phyloP scores from a whole-genome alignment of 2,113 vertebrate genomes.

The Pelvicachromis taeniatus region DNA sequence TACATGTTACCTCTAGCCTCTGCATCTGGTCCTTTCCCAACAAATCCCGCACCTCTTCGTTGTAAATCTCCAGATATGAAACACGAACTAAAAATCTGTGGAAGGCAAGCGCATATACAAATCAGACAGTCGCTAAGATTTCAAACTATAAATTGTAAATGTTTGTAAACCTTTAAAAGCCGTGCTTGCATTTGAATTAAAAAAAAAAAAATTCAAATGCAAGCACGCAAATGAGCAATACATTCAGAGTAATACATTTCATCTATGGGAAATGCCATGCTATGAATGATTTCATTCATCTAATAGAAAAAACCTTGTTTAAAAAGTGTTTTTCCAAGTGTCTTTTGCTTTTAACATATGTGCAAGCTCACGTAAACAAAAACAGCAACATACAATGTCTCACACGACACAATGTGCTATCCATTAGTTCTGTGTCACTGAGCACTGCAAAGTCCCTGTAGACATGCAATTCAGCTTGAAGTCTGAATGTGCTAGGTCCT shows the following conservation, averaged over 20 bases:
- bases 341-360: background rate
- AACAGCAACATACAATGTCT: background rate
- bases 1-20: constrained; percentile 85
- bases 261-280: background rate
- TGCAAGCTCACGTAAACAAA: background rate
- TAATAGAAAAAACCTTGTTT: background rate
- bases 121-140: background rate
- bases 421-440: background rate
- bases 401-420: background rate
- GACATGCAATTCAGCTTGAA: background rate
- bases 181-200: background rate
- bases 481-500: background rate
- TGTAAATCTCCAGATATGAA: constrained; percentile 98
- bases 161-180: background rate
- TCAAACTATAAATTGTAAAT: background rate
- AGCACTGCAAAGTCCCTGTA: background rate
- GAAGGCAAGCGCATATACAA: background rate
- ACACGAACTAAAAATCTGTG: constrained; percentile 94
- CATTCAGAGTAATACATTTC: background rate
- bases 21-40: constrained; percentile 95
- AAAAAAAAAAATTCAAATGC: background rate
- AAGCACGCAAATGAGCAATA: background rate
- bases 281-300: background rate
- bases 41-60: constrained; percentile 94
- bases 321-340: background rate